Evolutionary conservation across 2,888 invertebrate species (phyloP).

Genomic region (Pammene aurita): DNA sequence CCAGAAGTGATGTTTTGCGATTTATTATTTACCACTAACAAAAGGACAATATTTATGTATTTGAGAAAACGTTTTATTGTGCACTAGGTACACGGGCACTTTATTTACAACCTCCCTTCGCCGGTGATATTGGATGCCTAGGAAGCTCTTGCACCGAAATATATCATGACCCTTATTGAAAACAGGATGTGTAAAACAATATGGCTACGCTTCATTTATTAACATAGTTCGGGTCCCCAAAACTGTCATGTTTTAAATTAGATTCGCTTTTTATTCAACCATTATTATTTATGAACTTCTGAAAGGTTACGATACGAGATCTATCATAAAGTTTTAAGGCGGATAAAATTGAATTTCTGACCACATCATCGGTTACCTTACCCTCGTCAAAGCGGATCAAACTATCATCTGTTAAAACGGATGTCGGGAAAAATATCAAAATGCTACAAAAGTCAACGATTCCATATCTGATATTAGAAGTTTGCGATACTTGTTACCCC

Average conservation of each 20-base stretch:
- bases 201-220: not conserved
- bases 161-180: constrained; percentile 10
- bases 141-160: not conserved
- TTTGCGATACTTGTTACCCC: not conserved
- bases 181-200: not conserved
- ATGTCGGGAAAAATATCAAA: constrained; percentile 15
- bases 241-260: not conserved
- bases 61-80: not conserved
- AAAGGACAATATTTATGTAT: not conserved
- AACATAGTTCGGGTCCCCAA: not conserved
- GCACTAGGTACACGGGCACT: not conserved
- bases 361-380: constrained; percentile 14
- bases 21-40: not conserved
- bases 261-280: not conserved
- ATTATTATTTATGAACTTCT: constrained; percentile 1
- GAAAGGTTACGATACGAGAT: constrained; percentile 12
- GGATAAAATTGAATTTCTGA: constrained; percentile 30
- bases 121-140: constrained; percentile 1
- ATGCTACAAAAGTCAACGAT: constrained; percentile 28
- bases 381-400: constrained; percentile 42
- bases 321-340: constrained; percentile 32
- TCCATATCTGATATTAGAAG: not conserved
- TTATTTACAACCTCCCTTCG: not conserved
- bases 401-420: constrained; percentile 38
- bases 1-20: no score